A percentile compares a stretch with the other conserved stretches of the same genome.
Evolutionary conservation across 2,113 vertebrate genomes (phyloP).

Genomic region (Tyto alba): DNA sequence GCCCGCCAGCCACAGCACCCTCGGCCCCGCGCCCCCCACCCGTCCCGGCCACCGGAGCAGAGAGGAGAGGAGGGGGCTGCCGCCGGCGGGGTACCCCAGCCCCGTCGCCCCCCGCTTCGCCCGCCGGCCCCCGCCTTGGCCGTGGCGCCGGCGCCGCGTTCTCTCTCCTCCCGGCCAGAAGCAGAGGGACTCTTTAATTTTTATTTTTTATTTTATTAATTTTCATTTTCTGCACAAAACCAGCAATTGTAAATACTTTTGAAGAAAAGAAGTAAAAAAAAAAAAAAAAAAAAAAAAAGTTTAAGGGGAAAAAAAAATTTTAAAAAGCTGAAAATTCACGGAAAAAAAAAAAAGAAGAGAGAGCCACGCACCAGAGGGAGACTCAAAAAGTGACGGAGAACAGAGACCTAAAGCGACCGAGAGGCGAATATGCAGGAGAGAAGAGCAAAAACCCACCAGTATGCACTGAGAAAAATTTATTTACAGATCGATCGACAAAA

Average conservation of each 20-base stretch:
- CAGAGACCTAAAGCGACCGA: slow-evolving; percentile 51
- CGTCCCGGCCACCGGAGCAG: background rate
- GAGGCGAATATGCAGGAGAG: slow-evolving; percentile 58
- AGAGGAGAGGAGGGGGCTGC: background rate
- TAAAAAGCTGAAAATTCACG: slow-evolving; percentile 63
- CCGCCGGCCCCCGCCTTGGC: background rate
- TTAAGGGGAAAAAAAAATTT: slow-evolving; percentile 60
- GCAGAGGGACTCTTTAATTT: slow-evolving; percentile 57
- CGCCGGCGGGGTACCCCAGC: background rate
- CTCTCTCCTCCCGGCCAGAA: slow-evolving; percentile 68
- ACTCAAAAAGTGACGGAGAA: slow-evolving; percentile 42
- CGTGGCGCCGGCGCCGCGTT: slow-evolving; percentile 24
- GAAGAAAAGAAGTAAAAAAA: slow-evolving; percentile 32
- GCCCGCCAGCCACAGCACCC: background rate
- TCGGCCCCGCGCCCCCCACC: background rate
- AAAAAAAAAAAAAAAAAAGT: slow-evolving; percentile 64
- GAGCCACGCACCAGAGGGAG: background rate
- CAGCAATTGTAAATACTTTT: slow-evolving; percentile 96
- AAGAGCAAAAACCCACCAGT: slow-evolving; percentile 67
- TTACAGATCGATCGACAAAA: slow-evolving; percentile 68
- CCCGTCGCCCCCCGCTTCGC: background rate
- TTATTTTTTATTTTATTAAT: slow-evolving; percentile 10
- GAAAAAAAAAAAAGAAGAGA: slow-evolving; percentile 58
- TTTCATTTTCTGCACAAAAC: slow-evolving; percentile 82
- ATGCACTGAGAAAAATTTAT: slow-evolving; percentile 80